These are phyloP conservation scores for Poecilia velifera DNA, from an alignment of 2,797 vertebrate species.

Conservation along the genomic window DNA sequence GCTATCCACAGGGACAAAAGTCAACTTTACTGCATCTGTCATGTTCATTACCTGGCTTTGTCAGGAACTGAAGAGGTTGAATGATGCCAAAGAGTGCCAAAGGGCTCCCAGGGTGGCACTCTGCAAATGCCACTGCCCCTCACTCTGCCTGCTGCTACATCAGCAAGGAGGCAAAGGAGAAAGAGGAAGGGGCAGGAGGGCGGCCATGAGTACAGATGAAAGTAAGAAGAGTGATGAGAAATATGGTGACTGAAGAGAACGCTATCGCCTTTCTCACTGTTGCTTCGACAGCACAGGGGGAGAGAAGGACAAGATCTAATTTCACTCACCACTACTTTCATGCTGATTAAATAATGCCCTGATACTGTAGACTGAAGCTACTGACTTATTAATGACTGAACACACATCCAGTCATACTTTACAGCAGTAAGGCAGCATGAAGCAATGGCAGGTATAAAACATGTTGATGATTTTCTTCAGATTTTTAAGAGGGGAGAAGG, in stretches of 20 bases:
- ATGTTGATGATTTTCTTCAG: not conserved
- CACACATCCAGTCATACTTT: conserved; percentile 38
- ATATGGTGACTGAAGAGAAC: conserved; percentile 19
- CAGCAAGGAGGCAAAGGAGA: conserved; percentile 33
- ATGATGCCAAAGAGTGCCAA: conserved; percentile 42
- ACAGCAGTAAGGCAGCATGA: conserved; percentile 19
- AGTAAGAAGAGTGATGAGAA: conserved; percentile 31
- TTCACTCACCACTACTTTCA: conserved; percentile 55
- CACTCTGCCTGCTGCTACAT: conserved; percentile 24
- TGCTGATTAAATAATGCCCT: conserved; percentile 57
- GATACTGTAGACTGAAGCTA: conserved; percentile 51
- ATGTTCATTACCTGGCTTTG: conserved; percentile 55
- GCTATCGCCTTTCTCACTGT: conserved; percentile 49
- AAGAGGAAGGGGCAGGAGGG: not conserved
- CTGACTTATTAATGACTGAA: conserved; percentile 75
- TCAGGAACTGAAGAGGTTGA: conserved; percentile 50
- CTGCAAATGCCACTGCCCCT: conserved; percentile 53
- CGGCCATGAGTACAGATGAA: conserved; percentile 8
- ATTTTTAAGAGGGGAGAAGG: not conserved
- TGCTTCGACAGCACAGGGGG: conserved; percentile 53
- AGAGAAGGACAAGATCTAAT: conserved; percentile 44
- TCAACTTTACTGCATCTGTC: conserved; percentile 51
- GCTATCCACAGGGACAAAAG: conserved; percentile 41
- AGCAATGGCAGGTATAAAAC: not conserved
- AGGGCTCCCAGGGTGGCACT: conserved; percentile 56